Evolutionary conservation across 2,113 vertebrate species (phyloP), one percentile per base, ranked within the genome.

Genomic region (Xyliphius kryptos): DNA sequence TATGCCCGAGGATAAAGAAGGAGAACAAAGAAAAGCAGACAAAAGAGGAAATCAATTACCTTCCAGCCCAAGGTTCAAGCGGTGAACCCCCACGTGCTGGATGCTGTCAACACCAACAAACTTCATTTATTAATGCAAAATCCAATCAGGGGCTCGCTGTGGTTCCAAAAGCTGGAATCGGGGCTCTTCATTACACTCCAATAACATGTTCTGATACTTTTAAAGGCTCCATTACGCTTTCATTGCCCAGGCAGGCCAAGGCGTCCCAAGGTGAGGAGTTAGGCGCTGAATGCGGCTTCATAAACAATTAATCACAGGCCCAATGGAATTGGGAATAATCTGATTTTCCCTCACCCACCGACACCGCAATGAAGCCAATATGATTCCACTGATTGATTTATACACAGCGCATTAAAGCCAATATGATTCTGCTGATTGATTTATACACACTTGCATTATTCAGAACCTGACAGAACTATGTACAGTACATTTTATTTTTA

Each of bases 171-270:
- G 46, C 22, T 21, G 26, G 63, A 67, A 72, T 74, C 68, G 74
- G 69, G 69, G 63, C 74, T 61, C 71, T 75, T 71, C 66, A 74
- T 76, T 74, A 76, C 46, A 68, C 56, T 66, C 67, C 67, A 75
- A 75, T 76, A 71, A 73, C 70, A 69, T 59, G 54, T 71, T 67
- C 46, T 6, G 69, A 66, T 61, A 55, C 48, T 68, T 66, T 72
- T 73, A 70, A 65, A 73, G 67, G 47, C 61, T 59, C 60, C 55
- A 70, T 77, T 71, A 74, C 67, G 68, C 61, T 75, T 64, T 69
- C 51, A 67, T 76, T 69, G 66, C 52, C 22, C 38, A 38, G 32
- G 44, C 57, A 20, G 61, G 68, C 64, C 59, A 54, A 60, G 38
- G 15, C 22, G n/a, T 63, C 57, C 64, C 41, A 58, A 26, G 15